These are phyloP conservation scores for Hartigia nigra DNA, from an alignment of 2,888 invertebrate species.

Conservation along the genomic window DNA sequence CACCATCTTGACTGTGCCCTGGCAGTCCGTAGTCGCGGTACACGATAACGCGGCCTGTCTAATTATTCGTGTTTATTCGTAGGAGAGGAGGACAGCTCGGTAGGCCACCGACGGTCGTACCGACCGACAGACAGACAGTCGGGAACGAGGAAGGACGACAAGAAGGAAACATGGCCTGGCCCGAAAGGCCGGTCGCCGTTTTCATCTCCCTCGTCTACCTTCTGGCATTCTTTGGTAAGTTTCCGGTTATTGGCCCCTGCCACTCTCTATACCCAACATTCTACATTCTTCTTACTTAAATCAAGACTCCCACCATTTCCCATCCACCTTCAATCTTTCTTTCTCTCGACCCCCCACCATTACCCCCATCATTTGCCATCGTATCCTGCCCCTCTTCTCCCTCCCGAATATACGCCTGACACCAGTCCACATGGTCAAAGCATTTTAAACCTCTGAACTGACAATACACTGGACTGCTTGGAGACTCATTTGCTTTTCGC, in stretches of 20 bases:
- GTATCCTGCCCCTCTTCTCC: neutral
- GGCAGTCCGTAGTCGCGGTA: conserved; percentile 6
- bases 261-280: conserved; percentile 10
- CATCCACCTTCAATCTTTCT: neutral
- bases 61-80: conserved; percentile 59
- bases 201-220: conserved; percentile 53
- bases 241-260: conserved; percentile 13
- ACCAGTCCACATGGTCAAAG: neutral
- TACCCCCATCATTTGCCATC: neutral
- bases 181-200: conserved; percentile 42
- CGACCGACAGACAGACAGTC: conserved; percentile 14
- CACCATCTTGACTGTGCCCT: neutral
- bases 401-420: neutral
- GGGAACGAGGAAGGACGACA: conserved; percentile 34
- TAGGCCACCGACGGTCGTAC: conserved; percentile 13
- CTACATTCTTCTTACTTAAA: neutral
- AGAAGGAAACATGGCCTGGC: conserved; percentile 44
- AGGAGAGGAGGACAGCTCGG: conserved; percentile 42
- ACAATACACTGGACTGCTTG: neutral
- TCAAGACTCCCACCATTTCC: neutral
- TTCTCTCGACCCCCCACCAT: neutral
- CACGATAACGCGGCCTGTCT: conserved; percentile 50
- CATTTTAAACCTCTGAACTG: neutral
- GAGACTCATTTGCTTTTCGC: neutral
- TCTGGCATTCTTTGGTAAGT: conserved; percentile 59